phyloP scores from a whole-genome alignment of 35 echinoderm and acorn worm genomes.

The Hemicentrotus pulcherrimus region DNA sequence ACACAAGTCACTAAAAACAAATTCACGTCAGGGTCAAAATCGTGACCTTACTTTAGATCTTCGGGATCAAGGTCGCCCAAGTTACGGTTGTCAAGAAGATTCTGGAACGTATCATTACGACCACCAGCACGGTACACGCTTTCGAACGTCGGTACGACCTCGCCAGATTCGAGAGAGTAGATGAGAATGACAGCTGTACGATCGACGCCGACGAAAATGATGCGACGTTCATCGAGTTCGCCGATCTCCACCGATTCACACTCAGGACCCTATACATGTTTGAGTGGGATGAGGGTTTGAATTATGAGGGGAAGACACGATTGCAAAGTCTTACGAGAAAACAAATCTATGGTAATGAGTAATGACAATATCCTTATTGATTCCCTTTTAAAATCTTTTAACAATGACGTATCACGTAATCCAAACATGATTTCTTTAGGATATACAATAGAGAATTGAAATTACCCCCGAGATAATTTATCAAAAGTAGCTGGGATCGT shows the following conservation, averaged over 20 bases:
- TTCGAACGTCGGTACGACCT: slow-evolving; percentile 58
- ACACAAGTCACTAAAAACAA: no score
- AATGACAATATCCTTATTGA: no score
- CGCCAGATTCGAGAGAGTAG: slow-evolving; percentile 45
- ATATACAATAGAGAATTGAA: no score
- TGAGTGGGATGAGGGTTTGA: neutral
- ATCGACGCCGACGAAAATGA: slow-evolving; percentile 71
- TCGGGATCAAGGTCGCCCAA: slow-evolving; percentile 79
- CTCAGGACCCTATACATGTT: slow-evolving; percentile 66
- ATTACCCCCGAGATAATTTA: no score
- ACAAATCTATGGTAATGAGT: no score
- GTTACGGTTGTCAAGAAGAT: slow-evolving; percentile 60
- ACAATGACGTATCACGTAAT: no score
- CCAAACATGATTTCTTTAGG: no score
- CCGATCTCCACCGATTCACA: slow-evolving; percentile 72
- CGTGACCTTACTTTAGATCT: slow-evolving; percentile 69
- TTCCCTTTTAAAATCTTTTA: no score
- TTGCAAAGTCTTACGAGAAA: no score
- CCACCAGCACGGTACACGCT: slow-evolving; percentile 70
- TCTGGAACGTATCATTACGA: slow-evolving; percentile 57
- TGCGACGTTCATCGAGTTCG: slow-evolving; percentile 57
- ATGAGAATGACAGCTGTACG: slow-evolving; percentile 62
- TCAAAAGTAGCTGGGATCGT: no score
- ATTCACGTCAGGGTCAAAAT: neutral
- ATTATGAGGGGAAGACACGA: no score